Evolutionary conservation across 2,797 vertebrate genomes (phyloP).

Genomic region (Alca torda): DNA sequence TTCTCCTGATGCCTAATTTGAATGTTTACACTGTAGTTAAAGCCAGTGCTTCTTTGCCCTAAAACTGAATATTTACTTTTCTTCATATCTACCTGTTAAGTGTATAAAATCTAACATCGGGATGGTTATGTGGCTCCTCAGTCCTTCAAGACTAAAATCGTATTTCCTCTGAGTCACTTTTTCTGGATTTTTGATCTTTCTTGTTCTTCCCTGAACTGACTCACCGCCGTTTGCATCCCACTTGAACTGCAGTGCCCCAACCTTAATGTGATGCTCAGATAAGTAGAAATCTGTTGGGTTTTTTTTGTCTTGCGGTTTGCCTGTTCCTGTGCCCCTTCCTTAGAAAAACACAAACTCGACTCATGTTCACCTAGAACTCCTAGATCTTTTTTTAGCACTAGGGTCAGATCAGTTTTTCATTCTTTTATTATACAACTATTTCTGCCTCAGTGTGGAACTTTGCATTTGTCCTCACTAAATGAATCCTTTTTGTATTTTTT

Average conservation of each 20-base stretch:
- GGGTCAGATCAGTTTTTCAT: neutral
- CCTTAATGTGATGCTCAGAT: neutral
- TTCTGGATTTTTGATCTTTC: neutral
- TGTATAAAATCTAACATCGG: neutral
- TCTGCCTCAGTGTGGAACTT: neutral
- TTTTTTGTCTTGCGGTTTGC: neutral
- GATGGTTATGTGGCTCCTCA: neutral
- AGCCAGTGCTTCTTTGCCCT: neutral
- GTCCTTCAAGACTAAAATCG: neutral
- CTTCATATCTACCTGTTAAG: neutral
- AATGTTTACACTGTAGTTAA: neutral
- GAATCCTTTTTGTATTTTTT: no score
- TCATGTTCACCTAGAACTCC: neutral
- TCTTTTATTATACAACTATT: neutral
- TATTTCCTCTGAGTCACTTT: neutral
- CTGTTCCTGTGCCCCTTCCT: neutral
- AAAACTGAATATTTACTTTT: neutral
- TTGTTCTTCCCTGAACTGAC: neutral
- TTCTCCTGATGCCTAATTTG: neutral
- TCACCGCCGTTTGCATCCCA: neutral
- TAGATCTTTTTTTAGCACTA: neutral
- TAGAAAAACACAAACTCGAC: neutral
- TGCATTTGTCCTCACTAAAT: neutral
- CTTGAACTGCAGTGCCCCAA: neutral
- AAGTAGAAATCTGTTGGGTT: neutral